Evolutionary conservation across 2,888 invertebrate species (phyloP).

Genomic region (Clistopyga incitator): DNA sequence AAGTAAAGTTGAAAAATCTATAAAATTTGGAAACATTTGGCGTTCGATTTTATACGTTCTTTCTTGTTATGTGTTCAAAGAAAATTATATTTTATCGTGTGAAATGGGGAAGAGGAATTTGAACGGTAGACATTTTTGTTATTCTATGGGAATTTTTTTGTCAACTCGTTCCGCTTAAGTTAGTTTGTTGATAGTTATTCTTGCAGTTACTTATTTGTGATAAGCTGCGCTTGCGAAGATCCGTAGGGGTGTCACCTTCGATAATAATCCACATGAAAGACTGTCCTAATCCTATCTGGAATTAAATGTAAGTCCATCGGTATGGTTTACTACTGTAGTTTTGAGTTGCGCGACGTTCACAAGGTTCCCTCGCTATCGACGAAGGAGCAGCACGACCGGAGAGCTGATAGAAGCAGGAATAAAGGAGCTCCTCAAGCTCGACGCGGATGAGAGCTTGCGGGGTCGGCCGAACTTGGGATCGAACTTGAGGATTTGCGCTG

Average conservation of each 20-base stretch:
- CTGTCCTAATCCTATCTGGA: background rate
- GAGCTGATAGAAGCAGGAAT: conserved; percentile 20
- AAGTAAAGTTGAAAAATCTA: background rate
- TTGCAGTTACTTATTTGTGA: no score
- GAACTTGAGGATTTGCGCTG: conserved; percentile 64
- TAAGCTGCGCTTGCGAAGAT: no score
- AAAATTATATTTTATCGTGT: background rate
- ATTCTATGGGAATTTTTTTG: background rate
- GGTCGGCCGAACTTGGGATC: conserved; percentile 60
- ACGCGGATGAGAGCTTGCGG: conserved; percentile 24
- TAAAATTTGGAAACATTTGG: background rate
- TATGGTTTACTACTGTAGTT: conserved; percentile 28
- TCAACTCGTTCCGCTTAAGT: no score
- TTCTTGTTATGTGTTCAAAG: background rate
- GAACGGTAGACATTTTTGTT: no score
- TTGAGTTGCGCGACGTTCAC: conserved; percentile 16
- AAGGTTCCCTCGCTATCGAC: conserved; percentile 47
- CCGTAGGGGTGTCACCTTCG: no score
- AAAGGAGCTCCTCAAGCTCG: conserved; percentile 24
- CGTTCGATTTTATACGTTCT: background rate
- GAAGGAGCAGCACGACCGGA: conserved; percentile 26
- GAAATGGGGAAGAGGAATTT: background rate
- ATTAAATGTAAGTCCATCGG: conserved; percentile 27
- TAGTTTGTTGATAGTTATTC: no score
- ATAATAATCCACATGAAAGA: no score